Conservation (phyloP, 2,113 vertebrate species). For the Chroicocephalus ridibundus region DNA sequence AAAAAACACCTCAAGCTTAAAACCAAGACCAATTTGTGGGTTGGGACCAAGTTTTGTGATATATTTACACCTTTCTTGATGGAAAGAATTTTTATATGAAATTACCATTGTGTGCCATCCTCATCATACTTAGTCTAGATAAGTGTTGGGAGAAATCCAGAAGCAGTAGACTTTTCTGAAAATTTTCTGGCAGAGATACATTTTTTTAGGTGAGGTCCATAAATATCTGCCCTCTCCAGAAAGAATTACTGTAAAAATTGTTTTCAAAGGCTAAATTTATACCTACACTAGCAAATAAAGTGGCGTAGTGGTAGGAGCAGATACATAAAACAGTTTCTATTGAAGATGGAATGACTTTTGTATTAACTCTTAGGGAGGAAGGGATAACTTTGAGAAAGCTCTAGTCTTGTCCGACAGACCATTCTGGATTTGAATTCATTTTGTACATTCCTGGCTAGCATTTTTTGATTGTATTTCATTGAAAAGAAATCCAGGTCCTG, state of each 20-base stretch:
- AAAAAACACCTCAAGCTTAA: not conserved
- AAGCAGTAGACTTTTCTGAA: not conserved
- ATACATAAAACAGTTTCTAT: not conserved
- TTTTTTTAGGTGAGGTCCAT: not conserved
- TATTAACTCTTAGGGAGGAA: not conserved
- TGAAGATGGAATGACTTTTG: not conserved
- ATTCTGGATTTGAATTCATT: not conserved
- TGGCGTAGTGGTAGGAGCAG: not conserved
- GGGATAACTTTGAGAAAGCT: not conserved
- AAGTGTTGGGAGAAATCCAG: not conserved
- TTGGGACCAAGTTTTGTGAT: not conserved
- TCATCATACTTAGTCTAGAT: not conserved
- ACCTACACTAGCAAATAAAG: not conserved
- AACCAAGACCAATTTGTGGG: not conserved
- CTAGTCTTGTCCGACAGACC: not conserved
- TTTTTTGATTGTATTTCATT: not conserved
- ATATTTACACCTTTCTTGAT: not conserved
- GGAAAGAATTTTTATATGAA: not conserved
- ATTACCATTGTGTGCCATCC: not conserved
- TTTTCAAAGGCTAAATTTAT: not conserved
- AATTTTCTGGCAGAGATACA: not conserved
- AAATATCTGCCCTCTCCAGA: not conserved
- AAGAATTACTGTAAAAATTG: not conserved
- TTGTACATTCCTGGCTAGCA: not conserved
- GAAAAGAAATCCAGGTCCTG: not conserved